Conservation (phyloP, 2,113 vertebrate species). For the Cichladusa arquata region DNA sequence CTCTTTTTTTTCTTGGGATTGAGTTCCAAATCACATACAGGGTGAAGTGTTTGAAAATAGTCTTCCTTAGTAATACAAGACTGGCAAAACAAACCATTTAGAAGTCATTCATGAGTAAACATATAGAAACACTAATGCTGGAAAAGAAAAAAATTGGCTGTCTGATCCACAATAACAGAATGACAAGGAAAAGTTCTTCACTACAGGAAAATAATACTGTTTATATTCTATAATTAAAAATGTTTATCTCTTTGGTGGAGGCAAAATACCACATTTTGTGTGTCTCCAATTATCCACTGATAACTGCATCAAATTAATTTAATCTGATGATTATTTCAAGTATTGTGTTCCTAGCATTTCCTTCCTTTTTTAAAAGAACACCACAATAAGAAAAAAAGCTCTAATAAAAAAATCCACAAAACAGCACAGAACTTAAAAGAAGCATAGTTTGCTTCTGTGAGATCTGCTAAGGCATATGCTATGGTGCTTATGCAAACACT, state of each 20-base stretch:
- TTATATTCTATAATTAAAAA: neutral
- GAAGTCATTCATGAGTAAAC: neutral
- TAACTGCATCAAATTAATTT: neutral
- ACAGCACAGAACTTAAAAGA: neutral
- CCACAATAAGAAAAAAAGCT: neutral
- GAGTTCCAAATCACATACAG: constrained; percentile 27
- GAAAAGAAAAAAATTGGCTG: neutral
- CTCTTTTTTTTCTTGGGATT: constrained; percentile 50
- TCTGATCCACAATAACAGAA: neutral
- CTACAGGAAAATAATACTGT: neutral
- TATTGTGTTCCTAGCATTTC: neutral
- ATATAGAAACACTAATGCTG: neutral
- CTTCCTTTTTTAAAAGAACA: neutral
- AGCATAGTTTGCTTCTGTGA: neutral
- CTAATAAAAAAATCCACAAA: neutral
- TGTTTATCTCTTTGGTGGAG: neutral
- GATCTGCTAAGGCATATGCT: neutral
- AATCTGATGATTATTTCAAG: neutral
- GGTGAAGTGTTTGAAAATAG: constrained; percentile 16
- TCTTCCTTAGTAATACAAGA: neutral
- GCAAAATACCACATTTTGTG: neutral
- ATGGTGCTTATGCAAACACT: neutral
- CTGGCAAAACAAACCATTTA: neutral
- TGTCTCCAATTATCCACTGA: neutral
- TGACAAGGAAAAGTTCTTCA: neutral